Percentiles rank a stretch among this genome's conserved stretches.
Conservation (phyloP, 2,797 vertebrate species). For the Bucorvus abyssinicus region DNA sequence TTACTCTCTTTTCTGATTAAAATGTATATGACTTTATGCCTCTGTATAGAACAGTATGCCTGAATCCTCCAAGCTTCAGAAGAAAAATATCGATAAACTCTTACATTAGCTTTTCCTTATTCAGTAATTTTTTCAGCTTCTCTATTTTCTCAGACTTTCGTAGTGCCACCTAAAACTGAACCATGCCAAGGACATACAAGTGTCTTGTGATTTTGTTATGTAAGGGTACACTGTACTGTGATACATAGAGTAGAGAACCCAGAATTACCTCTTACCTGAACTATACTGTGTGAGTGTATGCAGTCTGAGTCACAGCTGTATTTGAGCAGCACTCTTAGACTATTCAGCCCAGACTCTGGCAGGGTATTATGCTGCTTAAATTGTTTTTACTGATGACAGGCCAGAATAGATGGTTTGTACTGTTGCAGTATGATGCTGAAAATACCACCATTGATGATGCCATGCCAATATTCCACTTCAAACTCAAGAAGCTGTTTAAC, state of each 20-base stretch:
- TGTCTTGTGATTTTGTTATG: not conserved
- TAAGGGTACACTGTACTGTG: not conserved
- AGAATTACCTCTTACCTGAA: not conserved
- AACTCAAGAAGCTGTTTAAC: not conserved
- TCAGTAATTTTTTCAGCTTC: not conserved
- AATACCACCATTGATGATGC: not conserved
- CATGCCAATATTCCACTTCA: not conserved
- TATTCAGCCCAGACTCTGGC: not conserved
- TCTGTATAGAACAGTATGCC: not conserved
- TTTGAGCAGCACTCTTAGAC: not conserved
- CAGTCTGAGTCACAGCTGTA: not conserved
- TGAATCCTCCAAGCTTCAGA: not conserved
- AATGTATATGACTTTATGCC: not conserved
- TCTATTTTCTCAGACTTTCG: not conserved
- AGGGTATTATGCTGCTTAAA: not conserved
- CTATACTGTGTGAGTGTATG: accelerated
- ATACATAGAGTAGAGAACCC: not conserved
- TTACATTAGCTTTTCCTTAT: not conserved
- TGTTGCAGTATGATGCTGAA: not conserved
- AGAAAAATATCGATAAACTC: not conserved
- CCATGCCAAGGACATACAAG: not conserved
- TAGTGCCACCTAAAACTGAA: not conserved
- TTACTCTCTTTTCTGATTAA: not conserved
- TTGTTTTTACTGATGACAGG: not conserved
- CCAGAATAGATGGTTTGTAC: not conserved